These are phyloP conservation scores for Herpetotheres cachinnans DNA, from an alignment of 2,113 vertebrate genomes.

Conservation along the genomic window DNA sequence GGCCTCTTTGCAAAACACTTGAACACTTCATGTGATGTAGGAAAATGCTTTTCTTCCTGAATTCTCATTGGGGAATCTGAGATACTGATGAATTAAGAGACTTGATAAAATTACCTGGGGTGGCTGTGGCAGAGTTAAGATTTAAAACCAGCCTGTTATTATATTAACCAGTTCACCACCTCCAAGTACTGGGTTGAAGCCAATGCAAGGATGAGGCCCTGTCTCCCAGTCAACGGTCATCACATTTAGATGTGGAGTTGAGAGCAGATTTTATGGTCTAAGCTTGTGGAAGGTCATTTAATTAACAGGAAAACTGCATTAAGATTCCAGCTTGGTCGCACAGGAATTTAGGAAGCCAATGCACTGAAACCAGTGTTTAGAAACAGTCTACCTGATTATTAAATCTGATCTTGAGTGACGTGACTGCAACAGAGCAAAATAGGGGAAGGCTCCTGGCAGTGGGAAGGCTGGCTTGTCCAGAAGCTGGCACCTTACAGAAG, in stretches of 20 bases:
- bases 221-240: not conserved
- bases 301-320: not conserved
- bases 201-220: not conserved
- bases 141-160: not conserved
- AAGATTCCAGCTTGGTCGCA: not conserved
- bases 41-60: slow-evolving; percentile 1
- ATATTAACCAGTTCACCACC: not conserved
- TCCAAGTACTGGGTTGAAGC: not conserved
- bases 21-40: not conserved
- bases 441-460: not conserved
- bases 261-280: not conserved
- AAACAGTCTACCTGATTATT: not conserved
- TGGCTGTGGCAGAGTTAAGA: not conserved
- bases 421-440: fast-evolving
- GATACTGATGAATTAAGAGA: not conserved
- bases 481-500: not conserved
- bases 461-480: not conserved
- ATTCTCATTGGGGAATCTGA: not conserved
- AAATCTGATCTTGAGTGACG: not conserved
- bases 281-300: not conserved
- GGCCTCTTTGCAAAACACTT: slow-evolving; percentile 4
- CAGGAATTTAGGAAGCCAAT: not conserved
- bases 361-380: not conserved
- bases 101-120: not conserved
- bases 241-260: not conserved